Conservation (phyloP, 2,113 vertebrate genomes). For the Corythornis madagascariensis region DNA sequence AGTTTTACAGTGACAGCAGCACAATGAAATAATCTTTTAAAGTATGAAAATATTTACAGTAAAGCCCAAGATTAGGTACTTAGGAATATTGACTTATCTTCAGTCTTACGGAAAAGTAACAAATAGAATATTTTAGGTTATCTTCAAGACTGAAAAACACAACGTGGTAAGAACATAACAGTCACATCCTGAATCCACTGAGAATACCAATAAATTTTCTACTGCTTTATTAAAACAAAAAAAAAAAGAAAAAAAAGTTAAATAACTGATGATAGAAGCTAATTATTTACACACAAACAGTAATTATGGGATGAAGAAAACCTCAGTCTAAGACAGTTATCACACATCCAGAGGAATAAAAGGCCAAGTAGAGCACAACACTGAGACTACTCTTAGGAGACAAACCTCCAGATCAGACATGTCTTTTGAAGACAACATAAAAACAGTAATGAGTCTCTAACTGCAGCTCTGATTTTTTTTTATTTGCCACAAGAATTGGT, state of each 20-base stretch:
- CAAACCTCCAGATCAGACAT: background rate
- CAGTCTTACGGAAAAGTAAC: background rate
- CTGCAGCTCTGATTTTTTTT: background rate
- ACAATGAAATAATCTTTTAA: background rate
- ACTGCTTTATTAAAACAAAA: background rate
- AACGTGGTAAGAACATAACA: background rate
- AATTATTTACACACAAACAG: background rate
- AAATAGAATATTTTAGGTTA: background rate
- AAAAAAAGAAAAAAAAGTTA: background rate
- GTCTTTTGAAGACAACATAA: background rate
- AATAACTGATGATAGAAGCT: background rate
- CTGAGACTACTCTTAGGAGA: background rate
- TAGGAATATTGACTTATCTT: background rate
- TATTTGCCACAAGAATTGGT: background rate
- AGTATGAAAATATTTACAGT: background rate
- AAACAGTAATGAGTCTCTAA: background rate
- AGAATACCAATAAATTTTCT: background rate
- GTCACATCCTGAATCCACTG: background rate
- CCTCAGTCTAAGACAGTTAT: background rate
- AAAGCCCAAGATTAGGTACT: background rate
- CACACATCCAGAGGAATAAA: background rate
- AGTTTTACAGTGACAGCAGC: background rate
- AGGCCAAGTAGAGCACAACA: background rate
- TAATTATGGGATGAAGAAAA: background rate
- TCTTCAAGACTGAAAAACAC: background rate